phyloP scores from a whole-genome alignment of 2,113 vertebrate genomes.

The Pteropus alecto region DNA sequence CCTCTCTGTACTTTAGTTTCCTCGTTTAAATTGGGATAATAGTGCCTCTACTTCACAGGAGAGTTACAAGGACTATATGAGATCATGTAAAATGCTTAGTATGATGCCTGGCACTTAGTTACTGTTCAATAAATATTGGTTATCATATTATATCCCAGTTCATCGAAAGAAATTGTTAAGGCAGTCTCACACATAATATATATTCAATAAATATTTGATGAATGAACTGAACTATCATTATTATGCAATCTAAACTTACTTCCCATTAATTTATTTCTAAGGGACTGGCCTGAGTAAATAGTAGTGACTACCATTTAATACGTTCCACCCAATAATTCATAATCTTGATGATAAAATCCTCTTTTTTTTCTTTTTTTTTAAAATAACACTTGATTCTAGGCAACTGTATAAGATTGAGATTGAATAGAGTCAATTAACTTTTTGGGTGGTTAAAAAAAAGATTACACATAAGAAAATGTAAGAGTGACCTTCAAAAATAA shows the following conservation, averaged over 20 bases:
- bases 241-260: neutral
- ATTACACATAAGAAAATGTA: neutral
- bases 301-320: neutral
- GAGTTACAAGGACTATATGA: neutral
- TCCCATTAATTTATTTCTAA: neutral
- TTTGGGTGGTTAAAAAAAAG: neutral
- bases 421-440: neutral
- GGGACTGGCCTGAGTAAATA: neutral
- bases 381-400: neutral
- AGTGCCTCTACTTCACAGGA: neutral
- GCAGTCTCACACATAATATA: neutral
- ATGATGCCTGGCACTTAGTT: neutral
- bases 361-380: neutral
- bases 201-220: neutral
- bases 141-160: neutral
- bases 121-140: neutral
- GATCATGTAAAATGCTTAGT: neutral
- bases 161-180: neutral
- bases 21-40: neutral
- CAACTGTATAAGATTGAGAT: neutral
- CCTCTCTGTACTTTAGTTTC: neutral
- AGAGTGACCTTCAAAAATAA: neutral
- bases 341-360: neutral
- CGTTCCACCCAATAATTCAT: neutral
- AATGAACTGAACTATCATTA: neutral